phyloP scores from a whole-genome alignment of 2,113 vertebrate genomes.

The Xerus inauris region DNA sequence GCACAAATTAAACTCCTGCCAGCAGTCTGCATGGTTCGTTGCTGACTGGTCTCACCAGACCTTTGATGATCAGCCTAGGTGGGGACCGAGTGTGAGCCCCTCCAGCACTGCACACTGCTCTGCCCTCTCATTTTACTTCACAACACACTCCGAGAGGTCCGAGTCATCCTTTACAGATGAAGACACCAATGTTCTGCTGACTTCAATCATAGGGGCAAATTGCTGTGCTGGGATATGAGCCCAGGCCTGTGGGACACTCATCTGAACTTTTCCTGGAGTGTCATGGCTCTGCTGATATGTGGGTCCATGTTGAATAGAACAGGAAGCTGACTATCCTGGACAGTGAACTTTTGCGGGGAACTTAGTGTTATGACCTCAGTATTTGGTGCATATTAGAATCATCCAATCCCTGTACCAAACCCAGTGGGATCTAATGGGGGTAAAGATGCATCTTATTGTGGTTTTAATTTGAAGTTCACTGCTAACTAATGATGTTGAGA shows the following conservation, averaged over 20 bases:
- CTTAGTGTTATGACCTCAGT: neutral
- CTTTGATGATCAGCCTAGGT: neutral
- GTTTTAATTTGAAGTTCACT: neutral
- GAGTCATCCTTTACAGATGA: neutral
- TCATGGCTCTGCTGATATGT: neutral
- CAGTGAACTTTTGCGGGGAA: neutral
- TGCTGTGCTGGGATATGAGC: neutral
- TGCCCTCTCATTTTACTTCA: neutral
- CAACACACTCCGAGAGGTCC: neutral
- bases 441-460: neutral
- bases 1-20: neutral
- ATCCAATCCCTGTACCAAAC: neutral
- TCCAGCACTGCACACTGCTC: neutral
- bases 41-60: neutral
- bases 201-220: neutral
- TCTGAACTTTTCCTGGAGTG: neutral
- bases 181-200: neutral
- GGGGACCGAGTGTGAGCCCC: neutral
- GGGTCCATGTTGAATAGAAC: neutral
- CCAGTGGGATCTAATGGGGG: accelerated
- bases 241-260: accelerated
- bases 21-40: neutral
- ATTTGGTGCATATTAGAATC: neutral
- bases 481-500: neutral
- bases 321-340: neutral